Percentiles rank a stretch among this genome's conserved stretches.
Evolutionary conservation across 2,888 invertebrate genomes (phyloP).

Genomic region (Erannis defoliaria): DNA sequence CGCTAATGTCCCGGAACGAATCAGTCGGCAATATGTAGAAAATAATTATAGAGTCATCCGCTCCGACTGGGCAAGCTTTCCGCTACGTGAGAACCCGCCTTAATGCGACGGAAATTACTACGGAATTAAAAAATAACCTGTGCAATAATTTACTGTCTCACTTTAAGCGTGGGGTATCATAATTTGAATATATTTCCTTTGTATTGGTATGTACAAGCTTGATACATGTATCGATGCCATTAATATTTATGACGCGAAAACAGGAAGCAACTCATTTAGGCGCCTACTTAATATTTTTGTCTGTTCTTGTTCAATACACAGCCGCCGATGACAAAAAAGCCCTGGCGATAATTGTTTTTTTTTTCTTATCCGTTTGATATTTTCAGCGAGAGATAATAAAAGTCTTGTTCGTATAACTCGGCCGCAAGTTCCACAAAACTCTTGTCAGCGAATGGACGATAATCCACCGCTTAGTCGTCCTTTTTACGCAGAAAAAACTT

Average conservation of each 20-base stretch:
- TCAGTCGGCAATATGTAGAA: conserved; percentile 76
- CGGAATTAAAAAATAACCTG: conserved; percentile 46
- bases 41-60: conserved; percentile 80
- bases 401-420: conserved; percentile 68
- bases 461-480: conserved; percentile 78
- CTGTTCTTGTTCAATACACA: conserved; percentile 44
- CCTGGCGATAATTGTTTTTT: conserved; percentile 62
- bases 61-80: conserved; percentile 46
- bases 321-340: conserved; percentile 50
- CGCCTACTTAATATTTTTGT: conserved; percentile 55
- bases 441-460: conserved; percentile 78
- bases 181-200: neutral
- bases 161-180: conserved; percentile 8
- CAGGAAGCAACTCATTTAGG: conserved; percentile 51
- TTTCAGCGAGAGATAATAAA: conserved; percentile 69
- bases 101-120: conserved; percentile 62
- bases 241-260: conserved; percentile 46
- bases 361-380: conserved; percentile 60
- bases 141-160: conserved; percentile 30
- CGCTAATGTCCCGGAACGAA: conserved; percentile 81
- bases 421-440: conserved; percentile 75
- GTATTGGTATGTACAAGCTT: conserved; percentile 2
- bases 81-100: conserved; percentile 68
- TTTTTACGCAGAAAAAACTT: conserved; percentile 77
- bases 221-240: conserved; percentile 27